Base-by-base conservation (phyloP, 2,888 invertebrate genomes). In the Notodromas monacha region DNA sequence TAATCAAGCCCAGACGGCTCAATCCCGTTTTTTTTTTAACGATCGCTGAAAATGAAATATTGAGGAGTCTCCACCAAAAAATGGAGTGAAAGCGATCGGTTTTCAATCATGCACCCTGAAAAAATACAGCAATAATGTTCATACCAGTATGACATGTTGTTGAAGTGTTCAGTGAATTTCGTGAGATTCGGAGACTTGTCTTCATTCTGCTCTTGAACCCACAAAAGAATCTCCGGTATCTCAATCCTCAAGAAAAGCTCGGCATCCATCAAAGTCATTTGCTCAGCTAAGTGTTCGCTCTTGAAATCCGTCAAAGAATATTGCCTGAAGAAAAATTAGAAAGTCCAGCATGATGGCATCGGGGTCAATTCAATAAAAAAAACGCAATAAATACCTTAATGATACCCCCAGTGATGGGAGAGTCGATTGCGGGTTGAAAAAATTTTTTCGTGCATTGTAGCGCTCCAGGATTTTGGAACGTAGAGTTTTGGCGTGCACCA, bases 91-190 rank as follows among this genome's bases (percentile, higher is more conserved):
- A n/a, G n/a, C n/a, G n/a, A n/a, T n/a, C n/a, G n/a, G n/a, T n/a
- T n/a, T n/a, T n/a, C n/a, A n/a, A n/a, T n/a, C n/a, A n/a, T n/a
- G n/a, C n/a, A n/a, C n/a, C n/a, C n/a, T n/a, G n/a, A n/a, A n/a
- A n/a, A n/a, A n/a, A n/a, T n/a, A n/a, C n/a, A n/a, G n/a, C n/a
- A n/a, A n/a, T n/a, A n/a, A n/a, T n/a, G n/a, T n/a, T n/a, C 50
- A 44, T 45, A 62, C 89, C 89, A 89, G 45, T 76, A 89, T 34
- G 86, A 86, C 79, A 89, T 84, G 55, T 92, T 89, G 49, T 96
- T 96, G 51, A 96, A 96, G 52, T 96, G 92, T 48, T 89, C 86
- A 0, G 96, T 96, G 48, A 96, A 96, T 39, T 70, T 58, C 16
- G 84, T 86, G 34, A 96, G 59, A 52, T 96, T 92, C 3, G 89